These are phyloP conservation scores for Uloborus plumipes DNA, from an alignment of 2,888 invertebrate genomes.

Conservation along the genomic window DNA sequence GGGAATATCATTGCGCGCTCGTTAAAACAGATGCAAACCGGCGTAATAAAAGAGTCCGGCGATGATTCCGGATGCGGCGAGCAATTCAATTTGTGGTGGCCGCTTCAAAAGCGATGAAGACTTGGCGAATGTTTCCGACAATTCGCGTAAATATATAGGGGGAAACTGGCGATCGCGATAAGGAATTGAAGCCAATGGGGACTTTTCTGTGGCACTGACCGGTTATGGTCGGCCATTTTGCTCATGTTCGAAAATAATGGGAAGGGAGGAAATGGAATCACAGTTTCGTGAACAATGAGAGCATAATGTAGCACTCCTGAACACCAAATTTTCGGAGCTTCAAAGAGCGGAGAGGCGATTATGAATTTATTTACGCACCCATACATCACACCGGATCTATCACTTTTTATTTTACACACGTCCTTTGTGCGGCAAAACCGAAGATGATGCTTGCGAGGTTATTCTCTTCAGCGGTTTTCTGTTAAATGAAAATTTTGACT, in stretches of 20 bases:
- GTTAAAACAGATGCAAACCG: constrained; percentile 40
- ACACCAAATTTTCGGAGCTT: constrained; percentile 27
- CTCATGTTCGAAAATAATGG: constrained; percentile 45
- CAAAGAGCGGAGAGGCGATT: constrained; percentile 26
- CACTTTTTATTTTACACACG: not conserved
- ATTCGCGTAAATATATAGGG: constrained; percentile 49
- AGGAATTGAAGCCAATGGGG: constrained; percentile 37
- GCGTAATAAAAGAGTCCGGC: constrained; percentile 55
- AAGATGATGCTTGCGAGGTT: no score
- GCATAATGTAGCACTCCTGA: constrained; percentile 49
- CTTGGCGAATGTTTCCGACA: constrained; percentile 55
- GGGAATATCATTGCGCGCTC: constrained; percentile 54
- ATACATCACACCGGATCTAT: constrained; percentile 1
- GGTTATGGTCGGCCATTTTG: constrained; percentile 60
- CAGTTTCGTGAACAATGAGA: constrained; percentile 52
- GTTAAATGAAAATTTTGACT: no score
- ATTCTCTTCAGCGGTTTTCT: no score
- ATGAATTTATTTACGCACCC: constrained; percentile 38
- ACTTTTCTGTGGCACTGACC: constrained; percentile 41
- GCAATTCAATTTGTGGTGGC: constrained; percentile 59
- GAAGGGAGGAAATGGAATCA: constrained; percentile 51
- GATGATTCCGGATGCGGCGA: constrained; percentile 39
- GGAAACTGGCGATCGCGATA: constrained; percentile 47
- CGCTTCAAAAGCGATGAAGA: constrained; percentile 52
- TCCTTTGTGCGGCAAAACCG: no score